Evolutionary conservation across 2,113 vertebrate species (phyloP), one percentile per base, ranked within the genome.

Genomic region (Vulpes ferrilata): DNA sequence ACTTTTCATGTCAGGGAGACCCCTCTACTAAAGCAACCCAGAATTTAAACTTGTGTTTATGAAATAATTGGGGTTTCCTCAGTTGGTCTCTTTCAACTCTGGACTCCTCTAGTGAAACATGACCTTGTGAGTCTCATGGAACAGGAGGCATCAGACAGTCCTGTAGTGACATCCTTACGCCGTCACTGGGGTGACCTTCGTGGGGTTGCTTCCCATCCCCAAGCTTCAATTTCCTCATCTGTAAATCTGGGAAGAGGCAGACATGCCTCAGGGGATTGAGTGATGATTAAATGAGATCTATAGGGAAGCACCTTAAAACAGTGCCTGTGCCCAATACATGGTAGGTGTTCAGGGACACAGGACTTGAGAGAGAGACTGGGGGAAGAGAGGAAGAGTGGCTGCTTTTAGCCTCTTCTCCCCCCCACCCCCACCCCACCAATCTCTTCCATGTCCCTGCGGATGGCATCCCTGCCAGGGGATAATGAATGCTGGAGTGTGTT

Each of bases 101-200:
- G 43, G 30, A 60, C 79, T 95, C 97, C 71, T 73, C 55, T 20
- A 67, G 76, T 57, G 92, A 83, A 95, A 71, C 85, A 65, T 95
- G 92, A 97, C 93, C 97, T 95, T 95, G 96, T 92, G 87, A 80
- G 80, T 38, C 69, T 81, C 23, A 0, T 43, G 59, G 78, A 73
- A 11, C 82, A 32, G 16, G 53, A 84, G 30, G 55, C 17, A 0
- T 20, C 85, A 43, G 73, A 48, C 32, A 16, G 71, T 53, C 88
- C 83, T 84, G 0, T 13, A 7, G 9, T 38, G 87, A 20, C 69
- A 38, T 43, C 43, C 74, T 59, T 20, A 23, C 0, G 2, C 69
- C 38, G 2, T 71, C 43, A 13, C 55, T 10, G 48, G 73, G 81
- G 30, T 67, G 74, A 81, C 94, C 90, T 93, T 59, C 71, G 57